Percentiles rank a stretch among this genome's conserved stretches.
phyloP scores from a whole-genome alignment of 2,888 invertebrate genomes.

The Ametastegia equiseti region DNA sequence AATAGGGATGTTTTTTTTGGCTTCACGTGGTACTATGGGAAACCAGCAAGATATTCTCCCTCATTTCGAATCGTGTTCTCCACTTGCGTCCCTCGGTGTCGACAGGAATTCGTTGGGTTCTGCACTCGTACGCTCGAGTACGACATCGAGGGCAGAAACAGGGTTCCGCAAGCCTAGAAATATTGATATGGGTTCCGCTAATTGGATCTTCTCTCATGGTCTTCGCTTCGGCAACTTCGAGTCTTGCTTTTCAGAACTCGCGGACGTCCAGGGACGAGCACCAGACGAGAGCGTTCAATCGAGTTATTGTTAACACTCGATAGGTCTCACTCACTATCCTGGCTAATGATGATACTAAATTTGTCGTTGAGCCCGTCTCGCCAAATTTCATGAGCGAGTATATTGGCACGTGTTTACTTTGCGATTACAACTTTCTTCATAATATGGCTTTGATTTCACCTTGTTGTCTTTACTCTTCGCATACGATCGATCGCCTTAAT shows the following conservation, averaged over 20 bases:
- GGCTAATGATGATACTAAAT: not conserved
- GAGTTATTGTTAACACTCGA: constrained; percentile 10
- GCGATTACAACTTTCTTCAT: not conserved
- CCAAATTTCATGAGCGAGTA: not conserved
- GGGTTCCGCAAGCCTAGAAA: constrained; percentile 7
- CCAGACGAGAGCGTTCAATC: not conserved
- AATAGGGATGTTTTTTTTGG: not conserved
- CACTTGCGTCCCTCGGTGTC: not conserved
- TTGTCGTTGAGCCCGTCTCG: not conserved
- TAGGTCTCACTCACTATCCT: not conserved
- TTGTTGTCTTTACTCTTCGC: constrained; percentile 7
- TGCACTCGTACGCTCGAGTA: not conserved
- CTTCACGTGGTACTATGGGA: not conserved
- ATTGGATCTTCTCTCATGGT: constrained; percentile 31
- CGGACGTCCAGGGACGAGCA: not conserved
- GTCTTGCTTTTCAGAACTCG: not conserved
- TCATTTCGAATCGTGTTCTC: not conserved
- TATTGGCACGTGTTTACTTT: not conserved
- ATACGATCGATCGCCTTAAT: constrained; percentile 1
- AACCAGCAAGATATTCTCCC: not conserved
- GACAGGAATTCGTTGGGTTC: not conserved
- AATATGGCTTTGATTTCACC: not conserved
- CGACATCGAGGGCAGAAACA: constrained; percentile 3
- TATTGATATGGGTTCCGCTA: constrained; percentile 41
- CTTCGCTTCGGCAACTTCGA: not conserved